Conservation (phyloP, 2,888 invertebrate genomes). For the Caprella mutica region DNA sequence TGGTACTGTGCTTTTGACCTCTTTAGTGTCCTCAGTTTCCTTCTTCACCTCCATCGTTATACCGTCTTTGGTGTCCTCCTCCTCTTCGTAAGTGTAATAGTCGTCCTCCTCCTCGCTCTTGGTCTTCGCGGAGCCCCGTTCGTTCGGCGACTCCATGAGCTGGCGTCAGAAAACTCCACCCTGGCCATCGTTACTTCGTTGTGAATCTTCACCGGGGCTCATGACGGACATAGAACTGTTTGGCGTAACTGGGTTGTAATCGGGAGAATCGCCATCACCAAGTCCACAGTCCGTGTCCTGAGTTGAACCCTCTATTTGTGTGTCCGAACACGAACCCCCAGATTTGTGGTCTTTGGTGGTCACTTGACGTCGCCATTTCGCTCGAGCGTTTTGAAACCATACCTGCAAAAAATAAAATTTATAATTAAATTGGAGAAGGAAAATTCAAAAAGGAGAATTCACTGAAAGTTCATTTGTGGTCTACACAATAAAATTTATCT, state of each 20-base stretch:
- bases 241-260: slow-evolving; percentile 3
- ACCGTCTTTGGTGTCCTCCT: slow-evolving; percentile 6
- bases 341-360: slow-evolving; percentile 26
- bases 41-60: too few species aligned
- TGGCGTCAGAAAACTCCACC: slow-evolving; percentile 7
- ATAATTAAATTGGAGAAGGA: too few species aligned
- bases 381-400: slow-evolving; percentile 33
- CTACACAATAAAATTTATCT: too few species aligned
- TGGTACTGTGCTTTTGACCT: too few species aligned
- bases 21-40: too few species aligned
- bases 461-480: too few species aligned
- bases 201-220: slow-evolving; percentile 28
- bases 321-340: slow-evolving; percentile 16
- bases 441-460: too few species aligned
- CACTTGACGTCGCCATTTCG: slow-evolving; percentile 29
- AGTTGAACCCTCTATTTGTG: slow-evolving; percentile 13
- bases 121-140: too few species aligned
- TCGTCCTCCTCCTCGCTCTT: background rate
- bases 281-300: slow-evolving; percentile 15
- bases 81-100: slow-evolving; percentile 3
- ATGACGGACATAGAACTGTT: slow-evolving; percentile 21
- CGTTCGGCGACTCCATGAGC: too few species aligned
- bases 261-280: background rate
- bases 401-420: slow-evolving; percentile 20
- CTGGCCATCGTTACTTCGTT: slow-evolving; percentile 1